Conservation (phyloP, 2,888 invertebrate genomes). For the Macrosiphum euphorbiae region DNA sequence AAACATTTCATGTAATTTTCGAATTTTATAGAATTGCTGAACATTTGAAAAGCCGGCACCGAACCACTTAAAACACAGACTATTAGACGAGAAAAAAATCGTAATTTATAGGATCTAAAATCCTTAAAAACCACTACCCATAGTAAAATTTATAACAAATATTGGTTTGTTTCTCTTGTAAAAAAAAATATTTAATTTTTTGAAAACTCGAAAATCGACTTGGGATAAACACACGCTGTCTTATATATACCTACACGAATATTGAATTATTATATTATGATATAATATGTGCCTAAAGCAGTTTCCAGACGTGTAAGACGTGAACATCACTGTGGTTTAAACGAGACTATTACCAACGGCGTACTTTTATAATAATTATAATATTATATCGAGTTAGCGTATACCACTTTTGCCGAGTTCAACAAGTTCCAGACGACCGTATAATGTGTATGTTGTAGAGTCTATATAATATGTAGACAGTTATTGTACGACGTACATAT, state of each 20-base stretch:
- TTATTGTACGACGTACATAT: background rate
- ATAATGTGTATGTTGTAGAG: background rate
- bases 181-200: background rate
- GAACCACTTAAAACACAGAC: no score
- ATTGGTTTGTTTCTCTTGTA: background rate
- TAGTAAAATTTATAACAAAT: background rate
- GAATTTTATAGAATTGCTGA: no score
- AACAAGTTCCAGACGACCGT: background rate
- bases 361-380: background rate
- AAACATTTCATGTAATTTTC: no score
- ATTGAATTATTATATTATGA: background rate
- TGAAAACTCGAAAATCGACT: background rate
- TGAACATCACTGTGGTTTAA: background rate
- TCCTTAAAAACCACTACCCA: background rate
- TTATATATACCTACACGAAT: background rate
- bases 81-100: background rate
- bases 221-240: background rate
- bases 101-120: background rate
- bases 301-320: background rate
- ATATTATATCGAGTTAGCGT: background rate
- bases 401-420: background rate
- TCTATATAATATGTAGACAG: background rate
- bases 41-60: no score
- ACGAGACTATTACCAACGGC: background rate
- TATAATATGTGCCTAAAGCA: background rate